Base-by-base conservation (phyloP, 1,140 invertebrate species). In the Drosophila kikkawai region DNA sequence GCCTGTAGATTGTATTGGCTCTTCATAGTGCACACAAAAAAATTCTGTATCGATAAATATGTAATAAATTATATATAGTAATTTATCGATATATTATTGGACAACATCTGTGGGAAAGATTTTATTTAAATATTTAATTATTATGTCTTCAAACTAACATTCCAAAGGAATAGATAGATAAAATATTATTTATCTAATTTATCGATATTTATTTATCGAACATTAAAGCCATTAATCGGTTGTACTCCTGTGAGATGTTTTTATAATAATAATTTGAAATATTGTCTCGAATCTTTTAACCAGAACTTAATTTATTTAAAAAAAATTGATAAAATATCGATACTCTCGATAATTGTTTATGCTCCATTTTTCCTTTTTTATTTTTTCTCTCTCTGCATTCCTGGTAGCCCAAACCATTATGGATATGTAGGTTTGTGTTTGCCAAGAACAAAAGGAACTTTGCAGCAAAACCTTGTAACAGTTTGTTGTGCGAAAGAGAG, bases 381-480 rank as follows among this genome's bases (percentile, higher is more conserved):
- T 47, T 12, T 17, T 53, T 7, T 37, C 57, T 47, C 29, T 11
- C 55, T 47, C n/a, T 32, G 44, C 60, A 63, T 41, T 19, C 34
- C n/a, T 53, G 29, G 9, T 39, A 32, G 37, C 37, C 67, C 53
- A 56, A 69, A 44, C 37, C 36, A 70, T 78, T 64, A 78, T 64
- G 55, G 32, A 61, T 59, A 71, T 56, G 50, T 65, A 34, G 53
- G 58, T 50, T 65, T 82, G 65, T 66, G 70, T 60, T 45, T 55
- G 57, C 41, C 53, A 34, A 74, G 68, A 81, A 84, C 82, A 85
- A 86, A 66, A 69, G 74, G 57, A 50, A 86, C 82, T 86, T 82
- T 74, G 70, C 69, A 73, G 68, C 61, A 65, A 67, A 76, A 82
- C 82, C 82, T 85, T 85, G 82, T 85, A 86, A 86, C 74, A 85